A percentile compares a stretch with the other conserved stretches of the same genome.
Conservation (phyloP, 53 echinoderm and acorn worm genomes). For the Henricia sp. region DNA sequence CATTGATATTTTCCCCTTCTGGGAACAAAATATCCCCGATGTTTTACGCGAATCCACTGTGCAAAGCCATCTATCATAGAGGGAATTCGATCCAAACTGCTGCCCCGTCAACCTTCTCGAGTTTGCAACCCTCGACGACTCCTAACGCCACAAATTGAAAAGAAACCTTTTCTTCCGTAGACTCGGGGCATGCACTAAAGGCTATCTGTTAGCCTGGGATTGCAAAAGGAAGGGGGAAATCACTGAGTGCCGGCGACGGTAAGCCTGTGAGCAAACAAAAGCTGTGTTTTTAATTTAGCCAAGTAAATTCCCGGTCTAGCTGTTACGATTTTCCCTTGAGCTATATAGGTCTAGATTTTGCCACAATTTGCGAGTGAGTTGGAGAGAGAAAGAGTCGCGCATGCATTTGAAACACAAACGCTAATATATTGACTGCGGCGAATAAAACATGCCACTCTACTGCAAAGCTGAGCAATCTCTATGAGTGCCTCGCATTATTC, state of each 20-base stretch:
- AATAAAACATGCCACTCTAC: not conserved
- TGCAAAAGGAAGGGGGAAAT: not conserved
- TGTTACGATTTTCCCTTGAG: not conserved
- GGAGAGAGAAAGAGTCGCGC: not conserved
- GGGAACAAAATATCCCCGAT: not conserved
- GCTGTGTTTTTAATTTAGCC: slow-evolving; percentile 37
- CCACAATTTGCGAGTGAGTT: not conserved
- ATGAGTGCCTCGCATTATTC: too few species aligned
- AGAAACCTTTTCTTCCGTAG: not conserved
- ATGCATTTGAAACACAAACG: not conserved
- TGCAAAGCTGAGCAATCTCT: not conserved
- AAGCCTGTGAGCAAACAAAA: not conserved
- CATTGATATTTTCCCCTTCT: slow-evolving; percentile 1
- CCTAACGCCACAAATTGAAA: not conserved
- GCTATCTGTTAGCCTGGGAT: slow-evolving; percentile 10
- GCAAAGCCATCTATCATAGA: not conserved
- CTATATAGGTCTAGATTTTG: not conserved
- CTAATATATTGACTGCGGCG: not conserved
- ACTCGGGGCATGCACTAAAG: not conserved
- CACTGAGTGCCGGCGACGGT: not conserved
- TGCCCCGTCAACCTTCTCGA: not conserved
- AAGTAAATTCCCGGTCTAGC: slow-evolving; percentile 30
- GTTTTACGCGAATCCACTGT: not conserved
- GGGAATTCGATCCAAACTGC: not conserved
- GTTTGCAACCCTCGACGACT: not conserved